phyloP scores from a whole-genome alignment of 2,888 invertebrate genomes.

The Drosophila neonasuta region DNA sequence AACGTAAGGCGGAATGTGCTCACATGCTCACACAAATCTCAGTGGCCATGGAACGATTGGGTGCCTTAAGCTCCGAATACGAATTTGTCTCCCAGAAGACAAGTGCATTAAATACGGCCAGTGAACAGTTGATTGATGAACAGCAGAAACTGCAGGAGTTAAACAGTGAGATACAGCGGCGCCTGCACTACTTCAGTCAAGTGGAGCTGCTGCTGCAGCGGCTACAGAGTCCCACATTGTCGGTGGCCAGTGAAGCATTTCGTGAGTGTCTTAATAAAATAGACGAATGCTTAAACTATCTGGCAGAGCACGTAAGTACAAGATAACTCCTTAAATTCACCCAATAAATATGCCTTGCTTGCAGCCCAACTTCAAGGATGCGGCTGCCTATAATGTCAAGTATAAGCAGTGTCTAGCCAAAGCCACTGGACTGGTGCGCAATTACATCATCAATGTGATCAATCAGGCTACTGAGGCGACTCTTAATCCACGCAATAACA shows the following conservation, averaged over 20 bases:
- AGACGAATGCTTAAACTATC: conserved; percentile 93
- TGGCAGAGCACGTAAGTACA: conserved; percentile 88
- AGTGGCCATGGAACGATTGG: conserved; percentile 87
- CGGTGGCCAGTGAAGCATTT: conserved; percentile 92
- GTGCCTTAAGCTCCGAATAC: conserved; percentile 89
- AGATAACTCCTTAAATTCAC: neutral
- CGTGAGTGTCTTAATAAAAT: conserved; percentile 91
- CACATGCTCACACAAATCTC: conserved; percentile 87
- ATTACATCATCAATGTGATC: conserved; percentile 89
- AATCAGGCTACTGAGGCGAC: conserved; percentile 91
- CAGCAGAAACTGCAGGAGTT: conserved; percentile 91
- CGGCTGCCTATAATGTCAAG: conserved; percentile 90
- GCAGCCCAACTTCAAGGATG: conserved; percentile 92
- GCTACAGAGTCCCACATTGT: conserved; percentile 89
- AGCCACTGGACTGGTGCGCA: conserved; percentile 90
- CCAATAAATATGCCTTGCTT: neutral
- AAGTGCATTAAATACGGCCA: conserved; percentile 93
- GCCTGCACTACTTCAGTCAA: conserved; percentile 92
- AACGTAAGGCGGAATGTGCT: conserved; percentile 87
- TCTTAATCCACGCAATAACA: conserved; percentile 81
- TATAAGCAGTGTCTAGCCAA: conserved; percentile 92
- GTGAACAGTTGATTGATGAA: conserved; percentile 94
- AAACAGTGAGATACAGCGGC: conserved; percentile 90
- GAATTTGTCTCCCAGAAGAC: conserved; percentile 95
- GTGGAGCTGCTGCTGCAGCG: conserved; percentile 91